phyloP scores from a whole-genome alignment of 2,888 invertebrate species.

The Helleia helle region DNA sequence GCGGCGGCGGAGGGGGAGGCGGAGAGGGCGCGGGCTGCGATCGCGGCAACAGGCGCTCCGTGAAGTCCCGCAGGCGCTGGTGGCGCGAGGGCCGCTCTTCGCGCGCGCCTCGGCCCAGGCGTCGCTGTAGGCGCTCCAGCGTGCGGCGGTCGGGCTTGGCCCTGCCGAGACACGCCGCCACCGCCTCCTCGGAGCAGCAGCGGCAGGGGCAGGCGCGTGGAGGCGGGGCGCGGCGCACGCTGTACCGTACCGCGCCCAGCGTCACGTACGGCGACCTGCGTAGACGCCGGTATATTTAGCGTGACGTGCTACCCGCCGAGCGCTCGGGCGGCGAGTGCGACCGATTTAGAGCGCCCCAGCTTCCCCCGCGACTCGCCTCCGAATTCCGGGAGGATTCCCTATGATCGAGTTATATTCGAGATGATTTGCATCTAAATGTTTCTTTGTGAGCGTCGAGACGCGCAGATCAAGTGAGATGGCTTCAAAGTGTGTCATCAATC shows the following conservation, averaged over 20 bases:
- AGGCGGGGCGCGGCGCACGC: conserved; percentile 78
- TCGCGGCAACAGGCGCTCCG: conserved; percentile 82
- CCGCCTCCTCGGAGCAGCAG: conserved; percentile 72
- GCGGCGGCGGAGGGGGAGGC: conserved; percentile 47
- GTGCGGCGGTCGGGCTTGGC: conserved; percentile 76
- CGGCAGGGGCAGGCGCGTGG: conserved; percentile 73
- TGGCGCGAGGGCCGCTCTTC: conserved; percentile 69
- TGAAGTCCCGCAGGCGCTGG: conserved; percentile 86
- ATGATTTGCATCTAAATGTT: conserved; percentile 38
- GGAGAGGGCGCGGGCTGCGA: conserved; percentile 34
- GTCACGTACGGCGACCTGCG: conserved; percentile 76
- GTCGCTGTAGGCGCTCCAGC: conserved; percentile 88
- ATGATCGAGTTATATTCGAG: conserved; percentile 48
- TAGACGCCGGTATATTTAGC: conserved; percentile 43
- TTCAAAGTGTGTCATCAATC: conserved; percentile 18
- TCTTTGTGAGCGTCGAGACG: conserved; percentile 32
- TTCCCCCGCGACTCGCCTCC: conserved; percentile 52
- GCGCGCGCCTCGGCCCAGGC: conserved; percentile 76
- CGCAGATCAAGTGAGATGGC: conserved; percentile 26
- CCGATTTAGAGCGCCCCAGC: conserved; percentile 61
- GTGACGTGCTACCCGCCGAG: conserved; percentile 48
- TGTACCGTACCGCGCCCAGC: conserved; percentile 81
- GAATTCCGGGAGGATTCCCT: conserved; percentile 69
- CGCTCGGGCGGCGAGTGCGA: conserved; percentile 62
- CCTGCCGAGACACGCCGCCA: conserved; percentile 69